These are phyloP conservation scores for Elaphurus davidianus DNA, from an alignment of 2,113 vertebrate species.

Conservation along the genomic window DNA sequence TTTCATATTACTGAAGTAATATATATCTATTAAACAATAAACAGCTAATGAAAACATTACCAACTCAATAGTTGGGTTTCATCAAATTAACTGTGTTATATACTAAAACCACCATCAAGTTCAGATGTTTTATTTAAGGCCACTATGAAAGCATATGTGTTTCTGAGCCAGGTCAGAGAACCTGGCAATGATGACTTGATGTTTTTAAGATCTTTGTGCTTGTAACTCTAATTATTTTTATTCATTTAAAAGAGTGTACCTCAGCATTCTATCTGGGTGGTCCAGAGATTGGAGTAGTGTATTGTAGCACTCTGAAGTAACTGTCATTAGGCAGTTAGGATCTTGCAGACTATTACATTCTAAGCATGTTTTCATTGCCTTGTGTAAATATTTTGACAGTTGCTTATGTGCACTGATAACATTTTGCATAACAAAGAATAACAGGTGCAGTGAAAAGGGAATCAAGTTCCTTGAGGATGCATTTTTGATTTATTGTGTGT, in stretches of 20 bases:
- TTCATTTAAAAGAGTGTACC: background rate
- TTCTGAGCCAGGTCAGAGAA: background rate
- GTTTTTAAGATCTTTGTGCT: background rate
- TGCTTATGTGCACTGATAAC: background rate
- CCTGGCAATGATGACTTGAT: background rate
- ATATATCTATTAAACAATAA: background rate
- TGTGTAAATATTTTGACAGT: constrained; percentile 53
- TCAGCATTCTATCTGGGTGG: background rate
- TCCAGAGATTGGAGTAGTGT: background rate
- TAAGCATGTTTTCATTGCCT: background rate
- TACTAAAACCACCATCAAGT: background rate
- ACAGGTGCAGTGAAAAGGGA: constrained; percentile 13
- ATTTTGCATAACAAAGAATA: constrained; percentile 49
- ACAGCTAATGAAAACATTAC: background rate
- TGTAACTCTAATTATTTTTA: background rate
- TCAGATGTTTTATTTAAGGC: constrained; percentile 7
- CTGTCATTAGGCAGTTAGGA: constrained; percentile 19
- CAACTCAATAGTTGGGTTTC: background rate
- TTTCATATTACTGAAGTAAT: background rate
- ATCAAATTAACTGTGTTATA: background rate
- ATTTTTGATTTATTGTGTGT: background rate
- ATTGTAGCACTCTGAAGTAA: background rate
- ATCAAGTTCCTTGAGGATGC: background rate
- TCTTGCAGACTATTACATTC: background rate
- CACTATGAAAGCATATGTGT: background rate